A percentile compares a stretch with the other conserved stretches of the same genome.
Evolutionary conservation across 1,140 invertebrate species (phyloP).

Genomic region (Druon quercuslanigerum): DNA sequence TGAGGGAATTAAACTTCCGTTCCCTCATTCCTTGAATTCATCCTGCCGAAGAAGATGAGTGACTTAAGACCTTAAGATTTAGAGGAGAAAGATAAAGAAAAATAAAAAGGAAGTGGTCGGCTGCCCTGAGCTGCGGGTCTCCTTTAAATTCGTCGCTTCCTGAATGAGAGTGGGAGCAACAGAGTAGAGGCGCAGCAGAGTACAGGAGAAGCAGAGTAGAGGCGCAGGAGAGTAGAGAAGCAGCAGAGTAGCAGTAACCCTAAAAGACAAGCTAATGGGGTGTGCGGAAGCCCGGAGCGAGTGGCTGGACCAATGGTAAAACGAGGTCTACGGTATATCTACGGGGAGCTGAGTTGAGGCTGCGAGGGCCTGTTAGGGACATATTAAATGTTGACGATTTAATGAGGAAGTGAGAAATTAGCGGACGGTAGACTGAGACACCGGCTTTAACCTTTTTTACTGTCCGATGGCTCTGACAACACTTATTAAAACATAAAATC

Average conservation of each 20-base stretch:
- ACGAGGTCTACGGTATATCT: constrained; percentile 63
- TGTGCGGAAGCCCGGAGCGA: constrained; percentile 55
- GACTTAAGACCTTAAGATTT: no score
- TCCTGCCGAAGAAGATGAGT: no score
- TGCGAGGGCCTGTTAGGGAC: constrained; percentile 56
- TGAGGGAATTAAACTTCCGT: no score
- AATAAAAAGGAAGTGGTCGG: no score
- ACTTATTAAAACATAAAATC: constrained; percentile 46
- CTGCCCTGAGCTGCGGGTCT: no score
- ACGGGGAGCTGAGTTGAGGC: constrained; percentile 56
- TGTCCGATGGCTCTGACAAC: constrained; percentile 58
- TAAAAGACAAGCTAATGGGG: constrained; percentile 38
- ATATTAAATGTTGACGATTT: constrained; percentile 69
- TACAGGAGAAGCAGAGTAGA: no score
- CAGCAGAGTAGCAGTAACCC: neutral
- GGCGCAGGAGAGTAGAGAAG: no score
- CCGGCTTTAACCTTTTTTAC: constrained; percentile 56
- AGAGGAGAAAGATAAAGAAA: no score
- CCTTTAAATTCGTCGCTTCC: no score
- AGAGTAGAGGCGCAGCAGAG: no score
- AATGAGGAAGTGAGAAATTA: constrained; percentile 75
- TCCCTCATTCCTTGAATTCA: no score
- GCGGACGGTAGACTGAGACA: constrained; percentile 56
- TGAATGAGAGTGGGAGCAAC: no score
- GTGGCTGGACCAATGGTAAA: constrained; percentile 53